Percentiles rank a stretch among this genome's conserved stretches.
Evolutionary conservation across 2,797 vertebrate genomes (phyloP).

Genomic region (Phylloscopus collybita): DNA sequence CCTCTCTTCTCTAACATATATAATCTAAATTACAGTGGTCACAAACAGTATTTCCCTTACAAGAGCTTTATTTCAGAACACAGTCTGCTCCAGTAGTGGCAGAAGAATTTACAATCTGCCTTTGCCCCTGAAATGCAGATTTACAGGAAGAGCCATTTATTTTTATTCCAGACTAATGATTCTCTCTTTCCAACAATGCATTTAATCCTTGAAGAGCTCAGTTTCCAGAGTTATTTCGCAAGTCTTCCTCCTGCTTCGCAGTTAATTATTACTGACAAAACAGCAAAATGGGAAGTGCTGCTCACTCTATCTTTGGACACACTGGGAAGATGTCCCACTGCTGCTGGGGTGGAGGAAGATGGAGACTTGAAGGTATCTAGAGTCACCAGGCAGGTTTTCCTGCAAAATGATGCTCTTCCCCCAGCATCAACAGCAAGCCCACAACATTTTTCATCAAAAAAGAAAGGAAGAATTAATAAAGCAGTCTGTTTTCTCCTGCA

Average conservation of each 20-base stretch:
- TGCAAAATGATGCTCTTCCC: rapidly evolving
- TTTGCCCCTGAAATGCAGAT: background rate
- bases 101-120: background rate
- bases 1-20: background rate
- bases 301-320: background rate
- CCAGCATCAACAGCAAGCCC: background rate
- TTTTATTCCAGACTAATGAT: background rate
- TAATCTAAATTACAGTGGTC: background rate
- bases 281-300: background rate
- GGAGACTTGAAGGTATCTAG: background rate
- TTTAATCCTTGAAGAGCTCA: background rate
- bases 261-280: background rate
- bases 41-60: background rate
- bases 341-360: background rate
- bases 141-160: background rate
- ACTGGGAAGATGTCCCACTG: background rate
- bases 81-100: background rate
- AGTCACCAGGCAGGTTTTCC: background rate
- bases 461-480: background rate
- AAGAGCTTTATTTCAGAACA: background rate
- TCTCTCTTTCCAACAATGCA: background rate
- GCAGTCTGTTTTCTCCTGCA: background rate
- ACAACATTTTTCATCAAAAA: background rate
- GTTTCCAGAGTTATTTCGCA: background rate
- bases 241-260: background rate